Percentiles rank a stretch among this genome's conserved stretches.
Evolutionary conservation across 1,140 invertebrate species (phyloP).

Genomic region (Drosophila guanche): DNA sequence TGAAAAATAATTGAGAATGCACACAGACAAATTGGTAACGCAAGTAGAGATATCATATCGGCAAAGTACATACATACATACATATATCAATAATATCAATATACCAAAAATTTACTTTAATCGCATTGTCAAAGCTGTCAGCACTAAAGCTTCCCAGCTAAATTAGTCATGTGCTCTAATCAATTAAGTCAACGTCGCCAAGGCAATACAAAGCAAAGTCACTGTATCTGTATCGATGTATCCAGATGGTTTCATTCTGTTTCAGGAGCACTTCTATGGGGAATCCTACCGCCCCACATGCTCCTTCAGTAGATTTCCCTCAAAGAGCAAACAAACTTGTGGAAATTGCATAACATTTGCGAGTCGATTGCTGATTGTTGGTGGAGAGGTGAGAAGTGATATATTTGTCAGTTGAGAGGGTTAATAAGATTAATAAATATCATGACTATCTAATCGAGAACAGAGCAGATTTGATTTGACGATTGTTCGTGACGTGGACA

Average conservation of each 20-base stretch:
- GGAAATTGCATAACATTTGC: constrained; percentile 57
- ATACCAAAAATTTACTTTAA: constrained; percentile 64
- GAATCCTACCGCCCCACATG: constrained; percentile 17
- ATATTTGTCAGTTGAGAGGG: constrained; percentile 54
- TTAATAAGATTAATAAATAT: constrained; percentile 74
- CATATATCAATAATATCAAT: constrained; percentile 53
- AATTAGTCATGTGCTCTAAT: constrained; percentile 69
- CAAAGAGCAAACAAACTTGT: constrained; percentile 39
- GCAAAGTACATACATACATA: background rate
- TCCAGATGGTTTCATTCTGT: constrained; percentile 6
- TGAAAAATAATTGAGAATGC: constrained; percentile 45
- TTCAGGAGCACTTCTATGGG: constrained; percentile 5
- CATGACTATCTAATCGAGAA: constrained; percentile 70
- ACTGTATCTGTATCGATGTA: constrained; percentile 8
- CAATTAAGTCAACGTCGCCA: constrained; percentile 49
- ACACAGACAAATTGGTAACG: constrained; percentile 34
- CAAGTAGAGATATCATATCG: constrained; percentile 17
- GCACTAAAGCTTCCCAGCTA: constrained; percentile 22
- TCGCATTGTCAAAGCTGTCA: constrained; percentile 66
- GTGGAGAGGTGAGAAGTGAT: constrained; percentile 49
- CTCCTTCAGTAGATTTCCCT: constrained; percentile 42
- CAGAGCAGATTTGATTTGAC: constrained; percentile 28
- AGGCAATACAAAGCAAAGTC: constrained; percentile 10
- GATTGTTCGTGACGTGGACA: constrained; percentile 11
- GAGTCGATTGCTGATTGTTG: constrained; percentile 31